Conservation (phyloP, 2,888 invertebrate species). For the Pandemis heparana region DNA sequence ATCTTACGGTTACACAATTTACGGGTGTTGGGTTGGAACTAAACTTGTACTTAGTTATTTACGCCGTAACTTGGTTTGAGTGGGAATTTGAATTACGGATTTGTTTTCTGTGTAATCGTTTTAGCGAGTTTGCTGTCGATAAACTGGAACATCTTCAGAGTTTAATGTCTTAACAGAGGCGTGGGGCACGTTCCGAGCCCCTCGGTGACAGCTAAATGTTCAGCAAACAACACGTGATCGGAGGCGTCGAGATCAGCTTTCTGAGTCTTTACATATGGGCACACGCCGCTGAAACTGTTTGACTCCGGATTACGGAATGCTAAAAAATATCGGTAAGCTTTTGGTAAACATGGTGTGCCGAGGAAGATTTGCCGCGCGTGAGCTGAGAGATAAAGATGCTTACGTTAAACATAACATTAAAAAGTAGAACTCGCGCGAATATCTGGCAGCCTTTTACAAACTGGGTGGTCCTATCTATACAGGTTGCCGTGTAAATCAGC, state of each 20-base stretch:
- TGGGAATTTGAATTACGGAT: slow-evolving; percentile 34
- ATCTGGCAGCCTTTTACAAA: not conserved
- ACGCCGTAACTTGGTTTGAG: slow-evolving; percentile 14
- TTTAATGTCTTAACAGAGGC: slow-evolving; percentile 56
- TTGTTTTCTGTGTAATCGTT: slow-evolving; percentile 29
- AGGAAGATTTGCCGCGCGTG: slow-evolving; percentile 22
- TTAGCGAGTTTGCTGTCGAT: slow-evolving; percentile 46
- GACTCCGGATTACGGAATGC: slow-evolving; percentile 41
- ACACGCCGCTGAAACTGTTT: slow-evolving; percentile 45
- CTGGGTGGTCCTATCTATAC: not conserved
- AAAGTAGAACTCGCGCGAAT: not conserved
- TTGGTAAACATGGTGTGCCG: slow-evolving; percentile 30
- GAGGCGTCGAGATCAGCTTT: slow-evolving; percentile 52
- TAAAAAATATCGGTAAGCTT: slow-evolving; percentile 41
- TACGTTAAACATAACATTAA: not conserved
- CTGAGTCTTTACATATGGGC: slow-evolving; percentile 42
- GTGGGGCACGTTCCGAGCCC: slow-evolving; percentile 54
- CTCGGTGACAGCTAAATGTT: slow-evolving; percentile 48
- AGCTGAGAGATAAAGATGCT: not conserved
- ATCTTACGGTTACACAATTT: slow-evolving; percentile 39
- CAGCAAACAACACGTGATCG: slow-evolving; percentile 69
- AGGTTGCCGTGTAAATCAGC: slow-evolving; percentile 24
- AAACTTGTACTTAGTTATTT: slow-evolving; percentile 32
- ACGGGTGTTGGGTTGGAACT: slow-evolving; percentile 38
- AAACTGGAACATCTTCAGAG: slow-evolving; percentile 45